Base-by-base conservation (phyloP, 2,113 vertebrate genomes). In the Tragelaphus strepsiceros region DNA sequence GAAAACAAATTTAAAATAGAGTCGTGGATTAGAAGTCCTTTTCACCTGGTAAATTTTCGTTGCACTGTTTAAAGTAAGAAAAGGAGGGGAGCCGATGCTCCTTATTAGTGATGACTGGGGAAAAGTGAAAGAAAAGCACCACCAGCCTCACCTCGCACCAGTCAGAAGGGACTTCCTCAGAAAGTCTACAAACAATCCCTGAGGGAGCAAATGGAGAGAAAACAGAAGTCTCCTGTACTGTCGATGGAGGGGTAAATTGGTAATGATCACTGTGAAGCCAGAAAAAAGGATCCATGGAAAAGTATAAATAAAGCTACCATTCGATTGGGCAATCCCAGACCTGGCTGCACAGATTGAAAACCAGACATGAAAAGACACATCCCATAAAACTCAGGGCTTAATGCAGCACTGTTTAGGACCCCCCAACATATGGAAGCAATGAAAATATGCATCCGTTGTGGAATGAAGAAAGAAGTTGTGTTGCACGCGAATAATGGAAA, bases 311-410 rank as follows among this genome's bases (percentile, higher is more conserved):
- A 64, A 64, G 62, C 62, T 64, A 64, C 15, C 62, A 64, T 32
- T n/a, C 0, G 30, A 32, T 9, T 64, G 62, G 3, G 62, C 30
- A 64, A 0, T 64, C 62, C 0, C 30, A 64, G 7, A 32, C 62
- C 15, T 64, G 62, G 30, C 62, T 64, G 30, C n/a, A n/a, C 62
- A 30, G 32, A 30, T 64, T 7, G 62, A 53, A 53, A 53, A 53
- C 51, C 51, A 53, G 62, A 64, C 30, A n/a, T 64, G 30, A 64
- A 64, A 64, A 64, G 62, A 64, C 62, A 64, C 3, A 1, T n/a
- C 30, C 30, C 7, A 32, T 43, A 43, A 43, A 43, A 43, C 62
- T 17, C 62, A 64, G 30, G 30, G 30, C n/a, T n/a, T 64, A 64
- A 32, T 64, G 62, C 62, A 17, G 15, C 30, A n/a, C 30, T 64